phyloP scores from a whole-genome alignment of 2,113 vertebrate species.

The Colius striatus region DNA sequence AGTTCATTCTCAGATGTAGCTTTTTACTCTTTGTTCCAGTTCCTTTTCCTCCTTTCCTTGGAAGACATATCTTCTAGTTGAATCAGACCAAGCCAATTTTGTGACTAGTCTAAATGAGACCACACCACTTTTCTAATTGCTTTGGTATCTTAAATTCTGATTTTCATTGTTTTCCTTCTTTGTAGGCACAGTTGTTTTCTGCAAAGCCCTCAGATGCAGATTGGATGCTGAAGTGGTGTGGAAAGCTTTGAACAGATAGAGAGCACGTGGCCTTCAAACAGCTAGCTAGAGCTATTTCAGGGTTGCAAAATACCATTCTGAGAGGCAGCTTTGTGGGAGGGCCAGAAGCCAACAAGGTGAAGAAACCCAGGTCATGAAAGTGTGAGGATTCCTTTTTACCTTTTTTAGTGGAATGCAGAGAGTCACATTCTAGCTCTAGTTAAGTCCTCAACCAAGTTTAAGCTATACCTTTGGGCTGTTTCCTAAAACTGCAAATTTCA shows the following conservation, averaged over 20 bases:
- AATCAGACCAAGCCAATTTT: background rate
- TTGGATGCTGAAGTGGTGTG: background rate
- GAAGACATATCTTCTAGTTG: background rate
- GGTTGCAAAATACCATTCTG: background rate
- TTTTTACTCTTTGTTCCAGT: background rate
- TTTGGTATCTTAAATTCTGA: background rate
- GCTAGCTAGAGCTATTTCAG: constrained; percentile 7
- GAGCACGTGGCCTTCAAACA: background rate
- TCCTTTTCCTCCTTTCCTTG: background rate
- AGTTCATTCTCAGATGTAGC: background rate
- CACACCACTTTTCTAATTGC: background rate
- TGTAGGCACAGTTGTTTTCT: background rate
- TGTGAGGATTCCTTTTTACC: background rate
- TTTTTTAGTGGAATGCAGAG: background rate
- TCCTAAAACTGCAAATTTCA: constrained; percentile 21
- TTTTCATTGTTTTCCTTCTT: background rate
- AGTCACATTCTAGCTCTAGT: background rate
- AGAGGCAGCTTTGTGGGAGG: background rate
- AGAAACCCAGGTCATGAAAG: background rate
- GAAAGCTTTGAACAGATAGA: background rate
- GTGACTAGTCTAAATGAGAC: background rate
- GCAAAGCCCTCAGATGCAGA: background rate
- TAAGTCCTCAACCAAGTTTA: background rate
- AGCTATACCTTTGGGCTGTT: background rate
- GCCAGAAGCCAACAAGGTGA: constrained; percentile 29